A percentile compares a stretch with the other conserved stretches of the same genome.
Conservation (phyloP, 2,113 vertebrate genomes). For the Lontra canadensis region DNA sequence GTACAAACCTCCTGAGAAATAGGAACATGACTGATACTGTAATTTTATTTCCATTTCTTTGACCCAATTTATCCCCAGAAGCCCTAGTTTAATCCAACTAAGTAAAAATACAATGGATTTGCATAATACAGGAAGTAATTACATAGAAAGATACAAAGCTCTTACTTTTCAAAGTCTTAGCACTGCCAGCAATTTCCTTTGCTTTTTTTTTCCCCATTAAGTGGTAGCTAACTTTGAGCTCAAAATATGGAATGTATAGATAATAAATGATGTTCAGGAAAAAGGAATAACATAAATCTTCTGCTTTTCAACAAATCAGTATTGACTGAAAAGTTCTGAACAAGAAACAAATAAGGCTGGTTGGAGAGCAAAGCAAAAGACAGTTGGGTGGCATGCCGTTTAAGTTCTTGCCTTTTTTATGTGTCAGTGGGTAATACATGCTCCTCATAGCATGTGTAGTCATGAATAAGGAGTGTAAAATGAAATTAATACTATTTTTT, state of each 20-base stretch:
- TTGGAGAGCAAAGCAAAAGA: background rate
- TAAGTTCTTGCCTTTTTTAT: background rate
- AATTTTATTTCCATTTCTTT: slow-evolving; percentile 7
- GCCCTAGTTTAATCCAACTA: background rate
- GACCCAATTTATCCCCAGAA: background rate
- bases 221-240: background rate
- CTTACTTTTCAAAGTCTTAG: background rate
- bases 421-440: background rate
- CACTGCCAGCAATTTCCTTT: background rate
- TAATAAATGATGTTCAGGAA: background rate
- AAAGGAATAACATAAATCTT: background rate
- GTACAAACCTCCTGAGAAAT: background rate
- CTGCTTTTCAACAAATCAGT: background rate
- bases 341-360: background rate
- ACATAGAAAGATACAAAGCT: background rate
- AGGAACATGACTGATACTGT: background rate
- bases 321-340: background rate
- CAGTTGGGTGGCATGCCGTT: background rate
- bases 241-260: background rate
- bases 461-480: background rate
- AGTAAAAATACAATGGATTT: slow-evolving; percentile 22
- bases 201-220: background rate
- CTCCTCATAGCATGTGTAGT: background rate
- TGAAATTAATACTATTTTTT: background rate
- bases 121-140: background rate